phyloP scores from a whole-genome alignment of 2,888 invertebrate genomes.

The Bugulina stolonifera region DNA sequence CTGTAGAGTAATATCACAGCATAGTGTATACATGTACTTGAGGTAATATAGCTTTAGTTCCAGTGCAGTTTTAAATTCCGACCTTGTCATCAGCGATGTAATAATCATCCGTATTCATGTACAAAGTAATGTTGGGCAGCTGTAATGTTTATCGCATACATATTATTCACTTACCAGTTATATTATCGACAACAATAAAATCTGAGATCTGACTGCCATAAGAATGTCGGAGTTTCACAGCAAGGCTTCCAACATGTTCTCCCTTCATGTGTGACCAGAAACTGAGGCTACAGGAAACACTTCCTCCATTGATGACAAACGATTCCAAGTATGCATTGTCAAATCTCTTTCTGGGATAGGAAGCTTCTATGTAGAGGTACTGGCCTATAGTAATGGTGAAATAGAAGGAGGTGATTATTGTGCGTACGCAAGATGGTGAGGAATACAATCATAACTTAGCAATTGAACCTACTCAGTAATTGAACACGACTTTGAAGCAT shows the following conservation, averaged over 20 bases:
- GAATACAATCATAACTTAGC: too few relatives aligned
- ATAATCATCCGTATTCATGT: too few relatives aligned
- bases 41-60: too few relatives aligned
- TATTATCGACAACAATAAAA: neutral
- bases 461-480: too few relatives aligned
- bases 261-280: slow-evolving; percentile 47
- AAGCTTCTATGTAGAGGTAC: slow-evolving; percentile 32
- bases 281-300: slow-evolving; percentile 26
- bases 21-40: too few relatives aligned
- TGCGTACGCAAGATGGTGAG: too few relatives aligned
- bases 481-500: too few relatives aligned
- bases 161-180: neutral
- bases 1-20: too few relatives aligned
- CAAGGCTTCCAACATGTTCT: slow-evolving; percentile 36
- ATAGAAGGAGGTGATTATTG: neutral
- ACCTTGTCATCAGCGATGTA: too few relatives aligned
- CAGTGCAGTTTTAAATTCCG: too few relatives aligned
- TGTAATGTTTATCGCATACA: too few relatives aligned
- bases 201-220: neutral
- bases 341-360: slow-evolving; percentile 58
- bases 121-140: too few relatives aligned
- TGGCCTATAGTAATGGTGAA: slow-evolving; percentile 54
- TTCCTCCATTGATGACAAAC: slow-evolving; percentile 28
- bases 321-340: slow-evolving; percentile 57
- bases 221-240: slow-evolving; percentile 27